These are phyloP conservation scores for Strigamia crassipes DNA, from an alignment of 2,888 invertebrate genomes.

Conservation along the genomic window DNA sequence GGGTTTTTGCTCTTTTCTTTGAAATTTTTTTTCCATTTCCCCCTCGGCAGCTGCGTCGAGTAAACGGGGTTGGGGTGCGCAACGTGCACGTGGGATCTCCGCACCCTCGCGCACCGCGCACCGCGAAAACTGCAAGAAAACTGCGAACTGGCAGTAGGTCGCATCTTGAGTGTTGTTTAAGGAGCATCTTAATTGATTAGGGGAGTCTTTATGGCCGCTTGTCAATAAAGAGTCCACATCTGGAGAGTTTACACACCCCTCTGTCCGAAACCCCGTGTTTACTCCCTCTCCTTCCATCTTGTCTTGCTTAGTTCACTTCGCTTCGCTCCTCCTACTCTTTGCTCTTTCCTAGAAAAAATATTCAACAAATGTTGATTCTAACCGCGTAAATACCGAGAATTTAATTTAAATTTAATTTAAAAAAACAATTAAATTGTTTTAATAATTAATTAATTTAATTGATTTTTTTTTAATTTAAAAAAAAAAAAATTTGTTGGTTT, in stretches of 20 bases:
- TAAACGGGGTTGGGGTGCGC: background rate
- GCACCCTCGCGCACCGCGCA: background rate
- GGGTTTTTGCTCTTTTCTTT: too few species aligned
- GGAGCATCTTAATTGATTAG: background rate
- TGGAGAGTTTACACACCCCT: background rate
- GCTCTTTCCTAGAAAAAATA: too few species aligned
- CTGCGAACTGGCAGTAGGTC: background rate
- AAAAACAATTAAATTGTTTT: too few species aligned
- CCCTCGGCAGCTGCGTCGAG: background rate
- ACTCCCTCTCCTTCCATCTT: background rate
- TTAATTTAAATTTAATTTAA: too few species aligned
- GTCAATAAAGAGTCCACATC: background rate
- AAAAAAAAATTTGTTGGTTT: too few species aligned
- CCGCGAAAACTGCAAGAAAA: background rate
- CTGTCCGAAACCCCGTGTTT: background rate
- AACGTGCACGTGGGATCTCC: background rate
- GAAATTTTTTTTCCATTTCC: too few species aligned
- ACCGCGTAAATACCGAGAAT: too few species aligned
- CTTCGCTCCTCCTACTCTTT: background rate
- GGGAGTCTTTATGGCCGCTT: background rate
- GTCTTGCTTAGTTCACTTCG: background rate
- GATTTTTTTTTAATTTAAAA: too few species aligned
- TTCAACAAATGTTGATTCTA: too few species aligned
- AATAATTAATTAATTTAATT: too few species aligned
- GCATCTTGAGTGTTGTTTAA: background rate